Conservation (phyloP, 1,140 invertebrate species). For the Tachypleus tridentatus region DNA sequence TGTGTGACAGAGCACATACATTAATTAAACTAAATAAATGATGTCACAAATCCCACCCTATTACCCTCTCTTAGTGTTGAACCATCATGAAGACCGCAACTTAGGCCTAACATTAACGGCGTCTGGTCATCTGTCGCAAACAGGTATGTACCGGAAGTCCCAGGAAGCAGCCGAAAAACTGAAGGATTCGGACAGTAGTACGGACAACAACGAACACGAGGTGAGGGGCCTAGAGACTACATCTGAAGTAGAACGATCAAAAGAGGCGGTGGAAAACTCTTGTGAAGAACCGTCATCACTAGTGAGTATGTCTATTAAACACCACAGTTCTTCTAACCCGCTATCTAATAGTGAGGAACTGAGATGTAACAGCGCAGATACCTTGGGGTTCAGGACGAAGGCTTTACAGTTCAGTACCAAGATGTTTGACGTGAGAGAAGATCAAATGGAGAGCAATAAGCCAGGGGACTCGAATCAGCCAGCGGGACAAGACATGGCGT, state of each 20-base stretch:
- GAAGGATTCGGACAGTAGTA: conserved; percentile 42
- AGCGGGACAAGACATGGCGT: too few relatives aligned
- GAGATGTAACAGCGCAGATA: conserved; percentile 78
- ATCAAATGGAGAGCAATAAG: too few relatives aligned
- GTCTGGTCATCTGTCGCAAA: conserved; percentile 13
- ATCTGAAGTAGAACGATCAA: not conserved
- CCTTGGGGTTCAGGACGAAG: conserved; percentile 60
- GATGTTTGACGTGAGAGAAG: conserved; percentile 38
- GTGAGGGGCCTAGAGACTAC: not conserved
- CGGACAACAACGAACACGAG: conserved; percentile 2
- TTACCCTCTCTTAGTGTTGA: too few relatives aligned
- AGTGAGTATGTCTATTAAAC: not conserved
- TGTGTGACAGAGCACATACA: too few relatives aligned
- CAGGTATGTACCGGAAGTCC: conserved; percentile 98
- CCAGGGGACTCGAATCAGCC: too few relatives aligned
- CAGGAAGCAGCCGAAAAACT: conserved; percentile 91
- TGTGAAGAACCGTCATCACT: not conserved
- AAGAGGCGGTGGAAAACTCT: not conserved
- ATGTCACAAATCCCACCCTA: too few relatives aligned
- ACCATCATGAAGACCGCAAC: too few relatives aligned
- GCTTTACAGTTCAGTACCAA: conserved; percentile 85
- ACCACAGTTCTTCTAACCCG: conserved; percentile 1
- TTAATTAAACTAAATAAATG: too few relatives aligned
- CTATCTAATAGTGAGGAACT: conserved; percentile 50
- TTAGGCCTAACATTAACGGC: too few relatives aligned